Evolutionary conservation across 2,113 vertebrate genomes (phyloP).

Genomic region (Bungarus multicinctus): DNA sequence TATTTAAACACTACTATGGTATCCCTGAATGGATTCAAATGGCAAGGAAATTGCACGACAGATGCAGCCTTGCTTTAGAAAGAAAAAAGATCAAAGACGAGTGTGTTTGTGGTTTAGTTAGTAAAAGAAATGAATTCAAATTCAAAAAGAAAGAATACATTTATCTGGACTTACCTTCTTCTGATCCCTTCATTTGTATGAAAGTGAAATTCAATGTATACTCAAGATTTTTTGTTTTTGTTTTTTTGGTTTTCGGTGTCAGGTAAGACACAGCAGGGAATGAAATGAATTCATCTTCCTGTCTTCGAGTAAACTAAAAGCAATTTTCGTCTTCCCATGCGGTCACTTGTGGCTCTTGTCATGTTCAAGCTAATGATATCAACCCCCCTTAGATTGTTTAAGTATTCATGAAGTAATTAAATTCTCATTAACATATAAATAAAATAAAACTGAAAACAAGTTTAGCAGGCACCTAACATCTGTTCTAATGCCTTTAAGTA

Average conservation of each 20-base stretch:
- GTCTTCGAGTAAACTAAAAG: slow-evolving; percentile 77
- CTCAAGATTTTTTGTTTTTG: slow-evolving; percentile 38
- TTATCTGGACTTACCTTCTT: slow-evolving; percentile 39
- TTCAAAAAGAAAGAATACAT: slow-evolving; percentile 54
- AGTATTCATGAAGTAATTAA: slow-evolving; percentile 89
- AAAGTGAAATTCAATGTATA: slow-evolving; percentile 58
- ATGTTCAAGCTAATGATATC: slow-evolving; percentile 83
- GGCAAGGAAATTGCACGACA: slow-evolving; percentile 26
- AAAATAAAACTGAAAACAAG: slow-evolving; percentile 83
- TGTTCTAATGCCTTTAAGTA: slow-evolving; percentile 83
- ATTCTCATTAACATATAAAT: slow-evolving; percentile 90
- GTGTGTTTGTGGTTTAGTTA: slow-evolving; percentile 43
- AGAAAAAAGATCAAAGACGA: slow-evolving; percentile 36
- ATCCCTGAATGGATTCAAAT: slow-evolving; percentile 6
- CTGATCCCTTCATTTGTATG: slow-evolving; percentile 45
- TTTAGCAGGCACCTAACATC: slow-evolving; percentile 82
- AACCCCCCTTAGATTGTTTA: slow-evolving; percentile 83
- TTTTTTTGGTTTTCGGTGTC: slow-evolving; percentile 61
- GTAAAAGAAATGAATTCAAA: slow-evolving; percentile 59
- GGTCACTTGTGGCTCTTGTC: slow-evolving; percentile 84
- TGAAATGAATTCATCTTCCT: slow-evolving; percentile 77
- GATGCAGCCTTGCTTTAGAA: slow-evolving; percentile 36
- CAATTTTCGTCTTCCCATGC: slow-evolving; percentile 83
- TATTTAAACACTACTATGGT: slow-evolving; percentile 34
- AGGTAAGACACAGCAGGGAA: slow-evolving; percentile 75